phyloP scores from a whole-genome alignment of 2,113 vertebrate species.

The Rissa tridactyla region DNA sequence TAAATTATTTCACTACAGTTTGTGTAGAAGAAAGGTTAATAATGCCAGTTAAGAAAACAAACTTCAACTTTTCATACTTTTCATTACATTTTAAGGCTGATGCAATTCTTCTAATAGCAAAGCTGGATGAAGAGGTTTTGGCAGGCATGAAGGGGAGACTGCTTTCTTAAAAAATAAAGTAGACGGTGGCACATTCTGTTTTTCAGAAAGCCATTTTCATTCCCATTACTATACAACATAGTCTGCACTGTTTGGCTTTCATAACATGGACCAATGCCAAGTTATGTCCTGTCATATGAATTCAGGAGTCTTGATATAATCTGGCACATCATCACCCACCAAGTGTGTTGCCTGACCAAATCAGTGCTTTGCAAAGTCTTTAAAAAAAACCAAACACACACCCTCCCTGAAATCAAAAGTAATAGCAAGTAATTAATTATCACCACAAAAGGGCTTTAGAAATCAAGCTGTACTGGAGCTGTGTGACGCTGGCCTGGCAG shows the following conservation, averaged over 20 bases:
- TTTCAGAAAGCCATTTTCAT: neutral
- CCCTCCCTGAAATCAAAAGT: neutral
- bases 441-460: neutral
- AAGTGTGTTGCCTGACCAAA: neutral
- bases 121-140: neutral
- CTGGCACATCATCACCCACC: neutral
- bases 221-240: neutral
- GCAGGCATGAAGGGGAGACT: neutral
- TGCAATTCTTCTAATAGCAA: neutral
- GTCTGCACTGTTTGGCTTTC: neutral
- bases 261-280: neutral
- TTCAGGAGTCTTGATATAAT: neutral
- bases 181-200: neutral
- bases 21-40: neutral
- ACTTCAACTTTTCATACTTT: neutral
- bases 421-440: neutral
- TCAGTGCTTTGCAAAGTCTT: neutral
- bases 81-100: neutral
- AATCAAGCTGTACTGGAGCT: neutral
- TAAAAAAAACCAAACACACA: neutral
- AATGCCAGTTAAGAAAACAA: neutral
- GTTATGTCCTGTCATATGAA: neutral
- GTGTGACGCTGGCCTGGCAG: neutral
- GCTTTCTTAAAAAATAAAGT: neutral
- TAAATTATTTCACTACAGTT: neutral